phyloP scores from a whole-genome alignment of 2,888 invertebrate genomes.

The Malachius bipustulatus region DNA sequence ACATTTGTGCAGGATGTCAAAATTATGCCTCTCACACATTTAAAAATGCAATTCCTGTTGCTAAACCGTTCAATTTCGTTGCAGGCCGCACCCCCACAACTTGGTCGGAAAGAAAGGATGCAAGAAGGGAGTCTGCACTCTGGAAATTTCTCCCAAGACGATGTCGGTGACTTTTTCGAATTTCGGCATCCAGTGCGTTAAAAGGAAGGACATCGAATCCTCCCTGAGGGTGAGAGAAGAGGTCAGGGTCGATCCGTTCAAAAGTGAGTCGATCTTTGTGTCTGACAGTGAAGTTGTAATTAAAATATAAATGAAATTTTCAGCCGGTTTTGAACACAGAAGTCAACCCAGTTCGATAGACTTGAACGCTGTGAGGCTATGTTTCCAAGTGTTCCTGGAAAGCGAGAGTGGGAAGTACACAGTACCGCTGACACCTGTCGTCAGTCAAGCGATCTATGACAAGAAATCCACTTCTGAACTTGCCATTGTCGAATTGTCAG shows the following conservation, averaged over 20 bases:
- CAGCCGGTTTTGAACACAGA: constrained; percentile 73
- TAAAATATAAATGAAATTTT: constrained; percentile 25
- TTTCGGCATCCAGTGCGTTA: neutral
- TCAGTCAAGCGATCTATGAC: constrained; percentile 10
- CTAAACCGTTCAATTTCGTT: too few relatives aligned
- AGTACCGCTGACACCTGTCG: constrained; percentile 4
- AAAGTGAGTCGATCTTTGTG: too few relatives aligned
- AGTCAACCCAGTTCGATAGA: constrained; percentile 56
- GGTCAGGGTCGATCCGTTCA: neutral
- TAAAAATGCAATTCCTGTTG: neutral
- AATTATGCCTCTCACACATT: too few relatives aligned
- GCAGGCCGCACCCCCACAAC: neutral
- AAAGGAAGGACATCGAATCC: neutral
- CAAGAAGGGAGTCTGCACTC: neutral
- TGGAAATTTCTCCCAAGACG: neutral
- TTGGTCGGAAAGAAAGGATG: neutral
- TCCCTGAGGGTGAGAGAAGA: neutral
- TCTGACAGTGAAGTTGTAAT: neutral
- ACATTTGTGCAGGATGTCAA: too few relatives aligned
- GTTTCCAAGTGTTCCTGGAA: constrained; percentile 10
- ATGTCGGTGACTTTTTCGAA: neutral
- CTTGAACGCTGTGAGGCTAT: constrained; percentile 5
- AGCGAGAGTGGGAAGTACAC: constrained; percentile 8
- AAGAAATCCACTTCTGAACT: constrained; percentile 5
- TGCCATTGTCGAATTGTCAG: constrained; percentile 6